Evolutionary conservation across 2,113 vertebrate species (phyloP), one percentile per base, ranked within the genome.

Genomic region (Neopipo cinnamomea): DNA sequence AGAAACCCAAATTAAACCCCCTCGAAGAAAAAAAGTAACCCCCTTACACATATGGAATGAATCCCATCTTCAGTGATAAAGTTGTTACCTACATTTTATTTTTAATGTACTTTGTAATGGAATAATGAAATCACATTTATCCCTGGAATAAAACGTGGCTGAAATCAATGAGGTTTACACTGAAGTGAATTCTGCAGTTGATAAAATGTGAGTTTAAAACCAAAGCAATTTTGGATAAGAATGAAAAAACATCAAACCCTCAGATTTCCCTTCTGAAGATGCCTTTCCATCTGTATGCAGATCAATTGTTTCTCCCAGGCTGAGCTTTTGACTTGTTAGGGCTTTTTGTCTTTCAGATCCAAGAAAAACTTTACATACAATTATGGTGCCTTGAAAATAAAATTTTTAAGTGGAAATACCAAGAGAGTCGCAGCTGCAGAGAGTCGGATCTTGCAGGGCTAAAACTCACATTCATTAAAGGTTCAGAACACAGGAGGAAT

Each of bases 331-430:
- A 68, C 56, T 94, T 89, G 44, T 68, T 76, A 61, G 49, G 15
- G 41, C 39, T 89, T 92, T 91, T 88, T 77, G 78, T 53, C 75
- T 93, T 67, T 91, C 75, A 77, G 81, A 88, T 85, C 75, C 90
- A 91, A 94, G 89, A 70, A 83, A 95, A 96, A 90, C 85, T 94
- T 93, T 95, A 65, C 73, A 79, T 73, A 73, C 62, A 93, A 88
- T 96, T 94, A 94, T 2, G 21, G 7, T 63, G 77, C 74, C 82
- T 93, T 82, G 94, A 93, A 95, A 97, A 95, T 73, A 91, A 89
- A 73, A 39, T 14, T 76, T 91, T 76, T 66, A 88, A 93, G 91
- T 89, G 50, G 71, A 93, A 96, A 74, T 61, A 59, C 73, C 86
- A 56, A 41, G 93, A 94, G 65, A 92, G 82, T 9, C 66, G 17